phyloP scores from a whole-genome alignment of 2,888 invertebrate species.

The Cecidostiba fungosa region DNA sequence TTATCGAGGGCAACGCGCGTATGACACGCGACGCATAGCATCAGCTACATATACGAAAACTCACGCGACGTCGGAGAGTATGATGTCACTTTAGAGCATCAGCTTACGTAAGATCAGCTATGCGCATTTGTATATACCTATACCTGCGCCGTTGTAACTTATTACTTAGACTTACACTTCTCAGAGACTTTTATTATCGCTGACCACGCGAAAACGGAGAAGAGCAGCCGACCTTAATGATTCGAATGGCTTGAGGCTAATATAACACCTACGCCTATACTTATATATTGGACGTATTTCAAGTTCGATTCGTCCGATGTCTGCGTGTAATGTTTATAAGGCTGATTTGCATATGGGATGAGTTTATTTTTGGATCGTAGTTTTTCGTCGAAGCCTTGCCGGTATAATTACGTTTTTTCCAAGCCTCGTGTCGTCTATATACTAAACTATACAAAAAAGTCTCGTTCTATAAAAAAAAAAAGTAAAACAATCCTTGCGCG shows the following conservation, averaged over 20 bases:
- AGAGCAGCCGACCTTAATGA: conserved; percentile 2
- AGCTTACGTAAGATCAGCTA: conserved; percentile 68
- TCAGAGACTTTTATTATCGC: conserved; percentile 49
- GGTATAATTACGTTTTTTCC: too few species aligned
- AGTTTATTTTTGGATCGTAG: too few species aligned
- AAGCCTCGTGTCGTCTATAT: too few species aligned
- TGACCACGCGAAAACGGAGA: conserved; percentile 37
- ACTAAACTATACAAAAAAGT: too few species aligned
- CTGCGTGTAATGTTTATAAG: too few species aligned
- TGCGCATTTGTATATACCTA: background rate
- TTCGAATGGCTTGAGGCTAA: background rate
- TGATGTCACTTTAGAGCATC: conserved; percentile 72
- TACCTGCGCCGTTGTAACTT: background rate
- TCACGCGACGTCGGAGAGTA: conserved; percentile 25
- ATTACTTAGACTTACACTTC: background rate
- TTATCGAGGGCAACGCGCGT: background rate
- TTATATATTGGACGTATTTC: too few species aligned
- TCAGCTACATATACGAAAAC: conserved; percentile 42
- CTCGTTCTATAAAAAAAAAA: too few species aligned
- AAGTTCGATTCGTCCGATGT: too few species aligned
- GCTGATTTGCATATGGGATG: too few species aligned
- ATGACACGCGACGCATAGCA: conserved; percentile 35
- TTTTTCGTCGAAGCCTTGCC: too few species aligned
- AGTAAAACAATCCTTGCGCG: background rate
- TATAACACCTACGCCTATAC: background rate